Evolutionary conservation across 2,888 invertebrate species (phyloP), one percentile per base, ranked within the genome.

Genomic region (Heliconius erato): DNA sequence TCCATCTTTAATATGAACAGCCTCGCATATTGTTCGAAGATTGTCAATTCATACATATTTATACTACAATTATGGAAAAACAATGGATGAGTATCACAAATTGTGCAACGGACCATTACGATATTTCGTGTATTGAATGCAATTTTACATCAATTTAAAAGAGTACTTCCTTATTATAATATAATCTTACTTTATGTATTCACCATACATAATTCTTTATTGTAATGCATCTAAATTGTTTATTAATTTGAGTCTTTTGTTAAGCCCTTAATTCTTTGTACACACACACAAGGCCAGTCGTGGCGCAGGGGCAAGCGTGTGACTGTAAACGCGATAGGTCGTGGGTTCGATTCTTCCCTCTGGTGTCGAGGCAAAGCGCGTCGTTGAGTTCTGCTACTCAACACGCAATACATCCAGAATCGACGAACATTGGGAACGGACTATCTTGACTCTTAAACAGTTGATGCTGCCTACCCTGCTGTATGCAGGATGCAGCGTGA

Each of bases 41-140:
- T 91, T 90, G 90, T 91, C 91, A 90, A 90, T 91, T 92, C 94
- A 94, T 95, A 92, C 92, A 95, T 95, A 95, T 94, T 93, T 92
- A 94, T 94, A 91, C 87, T 89, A 90, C 91, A 94, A 94, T 94
- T 94, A 93, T 92, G 92, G 91, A 91, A 92, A 92, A 93, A 93
- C 94, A 94, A 94, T 94, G 92, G 91, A 88, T 89, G 90, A 92
- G 92, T 92, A 92, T 92, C 92, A 92, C 90, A 91, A 88, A 91
- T 94, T 93, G 89, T 90, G 89, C 90, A 92, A 87, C 74, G 82
- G 79, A 74, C 84, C 81, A 84, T 83, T 79, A 79, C 74, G 83
- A 82, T 82, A 77, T 81, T 78, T 82, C 81, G 81, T 82, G 79
- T 65, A 68, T 79, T 82, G 84, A 85, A 87, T 87, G 80, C 79